Conservation (phyloP, 2,797 vertebrate genomes). For the Halcyon badia region DNA sequence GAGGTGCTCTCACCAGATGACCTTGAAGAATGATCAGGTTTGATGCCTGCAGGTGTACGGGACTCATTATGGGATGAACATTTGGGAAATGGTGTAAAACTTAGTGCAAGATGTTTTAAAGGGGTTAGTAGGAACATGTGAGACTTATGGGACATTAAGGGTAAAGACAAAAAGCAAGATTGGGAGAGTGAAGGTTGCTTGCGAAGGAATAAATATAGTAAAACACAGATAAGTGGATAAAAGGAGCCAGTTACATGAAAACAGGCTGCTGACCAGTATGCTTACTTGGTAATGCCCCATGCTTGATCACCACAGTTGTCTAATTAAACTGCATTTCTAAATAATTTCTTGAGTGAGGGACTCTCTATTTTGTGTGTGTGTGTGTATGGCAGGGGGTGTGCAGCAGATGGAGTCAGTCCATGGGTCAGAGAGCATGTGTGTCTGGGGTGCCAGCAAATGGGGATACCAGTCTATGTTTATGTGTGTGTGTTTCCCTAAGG, state of each 20-base stretch:
- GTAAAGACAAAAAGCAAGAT: neutral
- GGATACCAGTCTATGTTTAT: neutral
- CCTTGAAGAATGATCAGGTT: neutral
- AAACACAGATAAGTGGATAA: neutral
- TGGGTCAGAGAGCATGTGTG: accelerated
- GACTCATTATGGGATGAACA: neutral
- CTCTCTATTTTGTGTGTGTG: neutral
- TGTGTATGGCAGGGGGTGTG: too few relatives aligned
- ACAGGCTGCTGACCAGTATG: neutral
- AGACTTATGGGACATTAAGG: neutral
- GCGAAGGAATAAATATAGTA: neutral
- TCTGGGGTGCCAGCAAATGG: neutral
- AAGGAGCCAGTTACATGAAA: neutral
- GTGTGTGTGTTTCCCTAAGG: neutral
- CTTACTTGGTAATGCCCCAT: neutral
- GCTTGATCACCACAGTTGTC: neutral
- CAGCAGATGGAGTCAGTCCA: neutral
- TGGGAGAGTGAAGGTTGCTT: neutral
- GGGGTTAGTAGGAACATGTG: neutral
- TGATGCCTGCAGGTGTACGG: neutral
- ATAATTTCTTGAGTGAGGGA: neutral
- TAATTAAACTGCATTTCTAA: neutral
- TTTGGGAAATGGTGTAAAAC: neutral
- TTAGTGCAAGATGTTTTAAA: neutral
- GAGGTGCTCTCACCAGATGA: neutral